Conservation (phyloP, 2,113 vertebrate genomes). For the Takifugu flavidus region DNA sequence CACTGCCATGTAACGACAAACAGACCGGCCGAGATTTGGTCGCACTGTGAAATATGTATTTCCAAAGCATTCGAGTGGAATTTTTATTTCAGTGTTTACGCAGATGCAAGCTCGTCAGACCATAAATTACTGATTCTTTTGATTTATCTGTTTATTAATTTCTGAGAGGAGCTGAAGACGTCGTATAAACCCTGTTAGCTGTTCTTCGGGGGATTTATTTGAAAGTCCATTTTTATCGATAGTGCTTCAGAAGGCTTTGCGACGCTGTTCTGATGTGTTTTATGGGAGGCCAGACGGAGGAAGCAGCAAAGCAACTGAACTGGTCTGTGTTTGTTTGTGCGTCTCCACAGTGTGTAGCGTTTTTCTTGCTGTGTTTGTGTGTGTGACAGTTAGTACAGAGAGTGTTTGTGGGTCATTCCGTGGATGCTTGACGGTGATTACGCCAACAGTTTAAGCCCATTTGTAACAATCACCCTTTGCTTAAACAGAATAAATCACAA, state of each 20-base stretch:
- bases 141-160: neutral
- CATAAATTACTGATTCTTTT: neutral
- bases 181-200: neutral
- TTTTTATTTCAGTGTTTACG: neutral
- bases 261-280: neutral
- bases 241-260: neutral
- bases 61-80: neutral
- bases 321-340: constrained; percentile 45
- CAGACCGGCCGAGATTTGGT: constrained; percentile 24
- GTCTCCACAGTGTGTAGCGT: constrained; percentile 13
- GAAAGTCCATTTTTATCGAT: neutral
- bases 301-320: neutral
- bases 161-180: neutral
- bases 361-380: constrained; percentile 19
- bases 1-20: constrained; percentile 51
- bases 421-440: constrained; percentile 30
- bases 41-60: neutral
- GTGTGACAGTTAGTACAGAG: constrained; percentile 17
- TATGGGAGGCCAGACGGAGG: neutral
- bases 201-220: neutral
- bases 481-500: constrained; percentile 73
- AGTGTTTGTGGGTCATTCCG: constrained; percentile 26
- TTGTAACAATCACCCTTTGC: constrained; percentile 73
- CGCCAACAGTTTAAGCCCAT: constrained; percentile 63
- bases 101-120: neutral